Evolutionary conservation across 2,113 vertebrate species (phyloP), one percentile per base, ranked within the genome.

Genomic region (Cairina moschata): DNA sequence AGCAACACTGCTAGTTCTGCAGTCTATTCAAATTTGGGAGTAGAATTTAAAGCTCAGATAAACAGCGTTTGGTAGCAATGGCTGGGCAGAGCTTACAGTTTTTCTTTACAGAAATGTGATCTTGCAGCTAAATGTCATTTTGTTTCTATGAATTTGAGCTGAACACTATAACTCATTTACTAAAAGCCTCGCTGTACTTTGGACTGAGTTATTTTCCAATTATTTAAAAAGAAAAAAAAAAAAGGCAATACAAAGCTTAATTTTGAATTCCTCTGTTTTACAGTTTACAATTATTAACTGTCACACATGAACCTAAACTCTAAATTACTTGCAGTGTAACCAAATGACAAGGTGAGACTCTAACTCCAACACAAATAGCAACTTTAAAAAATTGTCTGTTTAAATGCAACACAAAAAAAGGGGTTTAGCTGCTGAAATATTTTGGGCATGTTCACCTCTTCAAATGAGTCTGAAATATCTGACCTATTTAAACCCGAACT

Each of bases 11-110:
- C 88, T 40, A 93, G 86, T 76, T 94, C 76, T 83, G 91, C 83
- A 90, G 65, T 87, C 96, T 93, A 93, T 96, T 97, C 93, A 97
- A 97, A 97, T 86, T 68, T 88, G 74, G 40, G 94, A 86, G 85
- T 60, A 94, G 94, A 97, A 91, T 95, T 87, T 94, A 92, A 96
- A 95, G 87, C 88, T 95, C 18, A 23, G 44, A 78, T 72, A 95
- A 86, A 95, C 76, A 83, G 69, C 11, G 34, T 91, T 81, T 89
- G 85, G 95, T 94, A 93, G 94, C 66, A 69, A 34, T 95, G 88
- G 78, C 83, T 89, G 62, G 50, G 55, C 77, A 71, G 73, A 82
- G 88, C 93, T 95, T 92, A 46, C 59, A 79, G 73, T 84, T 96
- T 93, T 48, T 92, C 93, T 90, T 84, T 36, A 18, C 73, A 91